Percentiles rank a stretch among this genome's conserved stretches.
These are phyloP conservation scores for Balearica regulorum DNA, from an alignment of 2,797 vertebrate species.

Conservation along the genomic window DNA sequence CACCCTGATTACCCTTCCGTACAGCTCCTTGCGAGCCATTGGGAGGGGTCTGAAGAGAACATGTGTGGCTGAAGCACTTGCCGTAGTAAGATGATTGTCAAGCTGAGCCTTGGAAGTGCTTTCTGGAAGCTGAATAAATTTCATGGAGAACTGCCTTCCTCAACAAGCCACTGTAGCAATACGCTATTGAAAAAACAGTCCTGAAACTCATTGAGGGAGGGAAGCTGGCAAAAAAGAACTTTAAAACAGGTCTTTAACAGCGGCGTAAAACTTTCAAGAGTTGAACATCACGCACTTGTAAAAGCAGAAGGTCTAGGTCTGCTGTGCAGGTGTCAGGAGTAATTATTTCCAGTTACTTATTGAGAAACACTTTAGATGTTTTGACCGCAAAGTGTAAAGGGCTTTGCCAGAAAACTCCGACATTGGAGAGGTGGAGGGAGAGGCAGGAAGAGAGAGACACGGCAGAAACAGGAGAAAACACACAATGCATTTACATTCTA, in stretches of 20 bases:
- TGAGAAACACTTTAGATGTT: slow-evolving; percentile 49
- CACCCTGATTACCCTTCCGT: not conserved
- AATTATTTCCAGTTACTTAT: slow-evolving; percentile 61
- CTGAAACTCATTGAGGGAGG: slow-evolving; percentile 20
- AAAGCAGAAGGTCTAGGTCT: slow-evolving; percentile 54
- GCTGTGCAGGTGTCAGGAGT: slow-evolving; percentile 55
- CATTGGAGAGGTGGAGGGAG: not conserved
- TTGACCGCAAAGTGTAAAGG: slow-evolving; percentile 29
- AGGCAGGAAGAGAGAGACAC: not conserved
- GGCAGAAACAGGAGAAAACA: not conserved
- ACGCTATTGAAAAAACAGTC: slow-evolving; percentile 5
- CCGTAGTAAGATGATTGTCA: not conserved
- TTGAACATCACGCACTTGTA: slow-evolving; percentile 45
- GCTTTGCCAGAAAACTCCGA: slow-evolving; percentile 13
- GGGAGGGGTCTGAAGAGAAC: slow-evolving; percentile 10
- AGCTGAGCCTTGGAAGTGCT: slow-evolving; percentile 28
- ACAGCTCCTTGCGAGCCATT: not conserved
- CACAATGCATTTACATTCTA: not conserved
- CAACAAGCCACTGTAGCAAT: not conserved
- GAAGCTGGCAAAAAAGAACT: slow-evolving; percentile 37
- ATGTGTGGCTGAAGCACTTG: slow-evolving; percentile 20
- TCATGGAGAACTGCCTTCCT: slow-evolving; percentile 39
- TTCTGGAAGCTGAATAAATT: slow-evolving; percentile 43
- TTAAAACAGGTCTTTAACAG: slow-evolving; percentile 56
- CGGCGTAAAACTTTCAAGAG: slow-evolving; percentile 45